A percentile compares a stretch with the other conserved stretches of the same genome.
Evolutionary conservation across 2,797 vertebrate genomes (phyloP).

Genomic region (Linurgus olivaceus): DNA sequence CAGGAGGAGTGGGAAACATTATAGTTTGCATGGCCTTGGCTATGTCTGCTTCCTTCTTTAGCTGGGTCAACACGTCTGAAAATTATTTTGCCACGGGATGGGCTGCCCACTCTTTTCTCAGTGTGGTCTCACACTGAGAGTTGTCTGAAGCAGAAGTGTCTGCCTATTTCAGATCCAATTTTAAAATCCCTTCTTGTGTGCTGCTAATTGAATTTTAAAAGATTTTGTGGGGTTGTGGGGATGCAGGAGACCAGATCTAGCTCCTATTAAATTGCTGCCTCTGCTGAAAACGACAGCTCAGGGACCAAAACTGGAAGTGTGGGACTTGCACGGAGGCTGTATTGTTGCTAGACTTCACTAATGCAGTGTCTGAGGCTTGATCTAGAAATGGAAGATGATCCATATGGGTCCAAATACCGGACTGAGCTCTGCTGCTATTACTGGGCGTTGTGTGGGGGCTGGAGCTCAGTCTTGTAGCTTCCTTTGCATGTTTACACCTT

Average conservation of each 20-base stretch:
- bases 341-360: background rate
- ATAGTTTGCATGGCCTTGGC: background rate
- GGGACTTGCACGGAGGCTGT: background rate
- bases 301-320: background rate
- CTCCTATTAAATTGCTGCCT: background rate
- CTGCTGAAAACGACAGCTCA: background rate
- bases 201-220: background rate
- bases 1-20: background rate
- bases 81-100: background rate
- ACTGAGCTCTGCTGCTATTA: background rate
- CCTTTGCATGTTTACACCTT: background rate
- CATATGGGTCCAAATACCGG: background rate
- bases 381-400: background rate
- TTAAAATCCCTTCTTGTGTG: background rate
- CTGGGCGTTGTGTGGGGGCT: background rate
- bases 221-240: background rate
- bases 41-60: background rate
- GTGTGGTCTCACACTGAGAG: background rate
- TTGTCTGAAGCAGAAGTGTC: background rate
- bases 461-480: background rate
- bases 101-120: background rate
- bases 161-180: background rate
- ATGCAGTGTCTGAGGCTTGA: background rate
- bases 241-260: background rate
- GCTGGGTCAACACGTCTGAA: background rate